Conservation (phyloP, 2,113 vertebrate species). For the Aptenodytes patagonicus region DNA sequence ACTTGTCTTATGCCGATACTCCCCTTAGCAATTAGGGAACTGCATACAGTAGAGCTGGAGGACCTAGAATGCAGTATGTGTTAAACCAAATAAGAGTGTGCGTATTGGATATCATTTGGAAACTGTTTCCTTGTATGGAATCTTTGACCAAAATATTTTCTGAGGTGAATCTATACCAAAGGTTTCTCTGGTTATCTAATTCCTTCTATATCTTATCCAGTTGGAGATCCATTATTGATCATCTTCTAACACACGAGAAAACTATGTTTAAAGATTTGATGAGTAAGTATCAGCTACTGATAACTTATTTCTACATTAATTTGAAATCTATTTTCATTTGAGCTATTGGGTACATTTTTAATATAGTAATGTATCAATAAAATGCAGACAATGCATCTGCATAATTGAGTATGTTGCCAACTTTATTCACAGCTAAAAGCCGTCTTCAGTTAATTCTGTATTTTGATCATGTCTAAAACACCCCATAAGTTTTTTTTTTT, state of each 20-base stretch:
- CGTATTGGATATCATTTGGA: background rate
- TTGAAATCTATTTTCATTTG: background rate
- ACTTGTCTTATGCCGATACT: background rate
- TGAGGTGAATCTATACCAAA: background rate
- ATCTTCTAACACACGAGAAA: slow-evolving; percentile 96
- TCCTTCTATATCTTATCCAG: slow-evolving; percentile 64
- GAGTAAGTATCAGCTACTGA: slow-evolving; percentile 82
- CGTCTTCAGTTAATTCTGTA: background rate
- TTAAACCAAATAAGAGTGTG: background rate
- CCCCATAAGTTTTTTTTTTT: background rate
- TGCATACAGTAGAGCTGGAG: background rate
- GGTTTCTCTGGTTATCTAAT: background rate
- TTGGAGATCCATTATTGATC: slow-evolving; percentile 94
- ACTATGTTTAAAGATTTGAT: slow-evolving; percentile 98
- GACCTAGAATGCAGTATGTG: background rate
- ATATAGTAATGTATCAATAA: background rate
- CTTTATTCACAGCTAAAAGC: background rate
- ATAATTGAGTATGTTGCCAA: background rate
- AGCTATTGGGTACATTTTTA: background rate
- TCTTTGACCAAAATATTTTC: background rate
- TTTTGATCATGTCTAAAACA: background rate
- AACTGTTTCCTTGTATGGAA: background rate
- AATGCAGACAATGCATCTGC: background rate
- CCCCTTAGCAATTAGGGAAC: background rate
- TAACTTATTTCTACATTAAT: background rate